phyloP scores from a whole-genome alignment of 2,888 invertebrate genomes.

The Dendrolimus houi region DNA sequence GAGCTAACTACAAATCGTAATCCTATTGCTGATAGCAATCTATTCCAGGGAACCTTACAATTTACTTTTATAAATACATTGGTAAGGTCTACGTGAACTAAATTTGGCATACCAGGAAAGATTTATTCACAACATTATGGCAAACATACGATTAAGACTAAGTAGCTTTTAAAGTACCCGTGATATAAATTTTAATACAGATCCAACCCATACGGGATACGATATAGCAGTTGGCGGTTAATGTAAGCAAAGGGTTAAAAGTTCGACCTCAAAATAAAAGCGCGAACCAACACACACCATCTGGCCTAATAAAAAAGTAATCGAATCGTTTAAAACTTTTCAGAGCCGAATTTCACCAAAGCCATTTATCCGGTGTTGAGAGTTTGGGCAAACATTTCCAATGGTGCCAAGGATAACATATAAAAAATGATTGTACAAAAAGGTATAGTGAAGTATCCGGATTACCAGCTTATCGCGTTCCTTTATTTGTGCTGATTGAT shows the following conservation, averaged over 20 bases:
- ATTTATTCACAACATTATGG: too few relatives aligned
- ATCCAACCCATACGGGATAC: constrained; percentile 8
- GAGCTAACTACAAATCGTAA: too few relatives aligned
- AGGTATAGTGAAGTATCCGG: too few relatives aligned
- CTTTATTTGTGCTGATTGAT: too few relatives aligned
- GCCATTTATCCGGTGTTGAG: constrained; percentile 3
- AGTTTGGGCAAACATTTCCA: constrained; percentile 1
- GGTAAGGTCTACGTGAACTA: too few relatives aligned
- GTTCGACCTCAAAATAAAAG: constrained; percentile 22
- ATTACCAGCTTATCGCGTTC: too few relatives aligned
- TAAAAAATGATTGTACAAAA: background rate
- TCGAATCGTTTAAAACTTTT: constrained; percentile 10
- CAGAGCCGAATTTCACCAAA: background rate
- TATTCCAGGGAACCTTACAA: too few relatives aligned
- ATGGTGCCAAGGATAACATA: background rate
- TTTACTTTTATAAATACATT: too few relatives aligned
- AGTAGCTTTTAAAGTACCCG: too few relatives aligned
- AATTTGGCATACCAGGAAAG: too few relatives aligned
- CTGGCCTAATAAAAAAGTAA: constrained; percentile 38
- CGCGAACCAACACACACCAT: constrained; percentile 29
- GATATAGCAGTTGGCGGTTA: constrained; percentile 17
- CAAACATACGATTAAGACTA: too few relatives aligned
- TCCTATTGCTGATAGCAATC: too few relatives aligned
- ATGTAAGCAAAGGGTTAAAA: constrained; percentile 21
- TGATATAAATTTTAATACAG: background rate